These are phyloP conservation scores for Apostichopus leukothele DNA, from an alignment of 53 echinoderm and acorn worm species.

Conservation along the genomic window DNA sequence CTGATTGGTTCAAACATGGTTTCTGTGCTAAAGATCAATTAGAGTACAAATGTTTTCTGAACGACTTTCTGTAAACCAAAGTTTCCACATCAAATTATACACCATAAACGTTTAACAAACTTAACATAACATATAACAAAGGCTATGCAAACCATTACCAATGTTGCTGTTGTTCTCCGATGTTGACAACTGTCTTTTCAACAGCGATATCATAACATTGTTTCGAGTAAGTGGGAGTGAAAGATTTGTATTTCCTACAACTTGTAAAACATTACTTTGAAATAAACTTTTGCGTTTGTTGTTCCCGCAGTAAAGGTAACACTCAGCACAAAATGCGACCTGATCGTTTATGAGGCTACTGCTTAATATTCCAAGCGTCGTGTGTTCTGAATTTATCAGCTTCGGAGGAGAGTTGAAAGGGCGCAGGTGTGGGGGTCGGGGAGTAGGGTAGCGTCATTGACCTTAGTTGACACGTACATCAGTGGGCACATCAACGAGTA, in stretches of 20 bases:
- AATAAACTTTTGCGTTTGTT: slow-evolving; percentile 13
- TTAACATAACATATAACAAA: neutral
- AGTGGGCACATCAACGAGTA: too few species aligned
- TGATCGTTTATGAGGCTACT: neutral
- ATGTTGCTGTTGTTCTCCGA: slow-evolving; percentile 2
- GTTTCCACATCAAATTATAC: too few species aligned
- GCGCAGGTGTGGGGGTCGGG: too few species aligned
- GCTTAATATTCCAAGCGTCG: too few species aligned
- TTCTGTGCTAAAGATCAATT: neutral
- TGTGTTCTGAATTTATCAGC: too few species aligned
- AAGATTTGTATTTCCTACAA: neutral
- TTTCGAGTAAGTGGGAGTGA: neutral
- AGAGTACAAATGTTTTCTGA: neutral
- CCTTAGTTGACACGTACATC: too few species aligned
- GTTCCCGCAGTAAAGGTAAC: slow-evolving; percentile 14
- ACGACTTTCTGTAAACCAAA: too few species aligned
- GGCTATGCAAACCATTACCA: slow-evolving; percentile 5
- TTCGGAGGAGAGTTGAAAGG: too few species aligned
- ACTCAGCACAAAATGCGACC: slow-evolving; percentile 6
- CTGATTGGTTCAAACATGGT: too few species aligned
- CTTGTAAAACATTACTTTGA: slow-evolving; percentile 12
- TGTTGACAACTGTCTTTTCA: slow-evolving; percentile 13
- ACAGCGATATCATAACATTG: slow-evolving; percentile 7
- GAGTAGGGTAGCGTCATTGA: too few species aligned
- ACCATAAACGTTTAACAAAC: too few species aligned